A percentile compares a stretch with the other conserved stretches of the same genome.
Evolutionary conservation across 2,888 invertebrate genomes (phyloP).

Genomic region (Tetragonula carbonaria): DNA sequence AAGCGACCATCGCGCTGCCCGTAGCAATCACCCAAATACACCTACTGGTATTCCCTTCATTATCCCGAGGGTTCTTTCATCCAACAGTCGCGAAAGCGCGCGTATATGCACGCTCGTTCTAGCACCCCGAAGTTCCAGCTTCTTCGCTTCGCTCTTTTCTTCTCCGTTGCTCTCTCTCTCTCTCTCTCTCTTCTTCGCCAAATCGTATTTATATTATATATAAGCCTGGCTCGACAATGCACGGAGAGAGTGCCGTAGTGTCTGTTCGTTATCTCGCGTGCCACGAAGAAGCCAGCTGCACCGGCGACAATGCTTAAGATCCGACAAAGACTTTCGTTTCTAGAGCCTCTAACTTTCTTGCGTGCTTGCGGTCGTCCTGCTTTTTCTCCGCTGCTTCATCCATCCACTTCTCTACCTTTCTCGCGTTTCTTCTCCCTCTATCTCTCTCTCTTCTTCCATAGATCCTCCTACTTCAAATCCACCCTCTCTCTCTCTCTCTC

Average conservation of each 20-base stretch:
- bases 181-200: not conserved
- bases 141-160: not conserved
- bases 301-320: constrained; percentile 42
- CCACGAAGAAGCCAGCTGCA: constrained; percentile 29
- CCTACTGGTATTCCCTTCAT: not conserved
- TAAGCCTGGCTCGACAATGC: constrained; percentile 23
- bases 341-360: constrained; percentile 8
- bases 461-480: not conserved
- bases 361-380: constrained; percentile 7
- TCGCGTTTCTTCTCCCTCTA: not conserved
- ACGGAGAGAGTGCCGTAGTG: not conserved
- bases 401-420: not conserved
- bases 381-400: not conserved
- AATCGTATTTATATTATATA: constrained; percentile 33
- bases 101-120: not conserved
- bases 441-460: no score
- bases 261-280: constrained; percentile 51
- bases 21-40: not conserved
- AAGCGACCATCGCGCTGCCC: not conserved
- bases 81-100: not conserved
- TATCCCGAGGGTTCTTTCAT: not conserved
- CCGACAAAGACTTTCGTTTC: constrained; percentile 40
- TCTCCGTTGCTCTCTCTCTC: not conserved
- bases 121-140: not conserved
- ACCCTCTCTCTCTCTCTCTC: no score